phyloP scores from a whole-genome alignment of 2,888 invertebrate genomes.

The Drosophila maculinotata region DNA sequence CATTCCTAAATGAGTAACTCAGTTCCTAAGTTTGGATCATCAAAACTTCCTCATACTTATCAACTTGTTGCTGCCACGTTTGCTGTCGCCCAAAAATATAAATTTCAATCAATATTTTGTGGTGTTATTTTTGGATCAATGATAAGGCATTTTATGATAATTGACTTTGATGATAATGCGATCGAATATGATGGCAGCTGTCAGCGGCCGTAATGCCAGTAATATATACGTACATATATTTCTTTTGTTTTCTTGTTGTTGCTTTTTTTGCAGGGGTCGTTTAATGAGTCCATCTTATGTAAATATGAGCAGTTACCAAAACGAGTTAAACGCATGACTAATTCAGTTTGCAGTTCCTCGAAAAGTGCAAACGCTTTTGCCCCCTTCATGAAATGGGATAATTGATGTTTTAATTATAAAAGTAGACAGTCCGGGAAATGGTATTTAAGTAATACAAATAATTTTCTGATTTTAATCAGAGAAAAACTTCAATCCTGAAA shows the following conservation, averaged over 20 bases:
- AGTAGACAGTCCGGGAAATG: neutral
- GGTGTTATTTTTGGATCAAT: constrained; percentile 58
- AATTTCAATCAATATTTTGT: constrained; percentile 39
- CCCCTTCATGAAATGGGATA: neutral
- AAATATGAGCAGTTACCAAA: constrained; percentile 37
- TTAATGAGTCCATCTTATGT: constrained; percentile 41
- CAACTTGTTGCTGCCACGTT: constrained; percentile 15
- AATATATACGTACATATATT: constrained; percentile 34
- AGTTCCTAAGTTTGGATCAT: neutral
- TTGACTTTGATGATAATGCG: constrained; percentile 53
- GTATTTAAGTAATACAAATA: too few species aligned
- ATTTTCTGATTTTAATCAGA: too few species aligned
- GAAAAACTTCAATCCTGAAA: too few species aligned
- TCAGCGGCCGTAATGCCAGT: constrained; percentile 58
- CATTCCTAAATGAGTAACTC: constrained; percentile 36
- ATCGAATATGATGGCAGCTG: constrained; percentile 71
- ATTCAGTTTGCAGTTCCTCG: constrained; percentile 16
- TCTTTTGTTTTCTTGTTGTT: constrained; percentile 24
- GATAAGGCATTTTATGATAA: constrained; percentile 61
- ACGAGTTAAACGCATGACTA: constrained; percentile 46
- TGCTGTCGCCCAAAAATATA: constrained; percentile 42
- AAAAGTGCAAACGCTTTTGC: neutral
- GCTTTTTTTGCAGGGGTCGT: constrained; percentile 5
- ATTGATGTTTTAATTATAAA: neutral
- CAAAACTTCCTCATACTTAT: constrained; percentile 34